Percentiles rank a stretch among this genome's conserved stretches.
phyloP scores from a whole-genome alignment of 2,113 vertebrate genomes.

The Shinisaurus crocodilurus region DNA sequence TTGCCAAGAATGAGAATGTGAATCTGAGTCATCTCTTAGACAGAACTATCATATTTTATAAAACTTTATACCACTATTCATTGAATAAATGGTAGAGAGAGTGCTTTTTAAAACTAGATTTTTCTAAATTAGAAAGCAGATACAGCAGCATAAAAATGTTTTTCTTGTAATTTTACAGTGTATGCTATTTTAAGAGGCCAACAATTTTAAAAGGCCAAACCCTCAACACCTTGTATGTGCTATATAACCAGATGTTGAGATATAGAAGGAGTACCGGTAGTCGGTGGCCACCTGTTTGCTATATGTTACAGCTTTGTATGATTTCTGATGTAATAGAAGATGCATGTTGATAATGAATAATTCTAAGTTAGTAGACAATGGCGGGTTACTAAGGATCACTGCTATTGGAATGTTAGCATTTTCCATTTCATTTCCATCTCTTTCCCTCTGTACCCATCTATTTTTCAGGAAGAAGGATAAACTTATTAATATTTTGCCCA shows the following conservation, averaged over 20 bases:
- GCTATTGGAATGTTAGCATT: slow-evolving; percentile 54
- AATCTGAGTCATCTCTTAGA: neutral
- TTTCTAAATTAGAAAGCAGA: neutral
- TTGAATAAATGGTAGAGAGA: neutral
- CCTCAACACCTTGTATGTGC: slow-evolving; percentile 50
- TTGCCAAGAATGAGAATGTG: neutral
- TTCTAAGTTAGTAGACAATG: slow-evolving; percentile 61
- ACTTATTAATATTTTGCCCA: slow-evolving; percentile 21
- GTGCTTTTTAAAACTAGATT: neutral
- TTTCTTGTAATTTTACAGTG: neutral
- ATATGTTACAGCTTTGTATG: slow-evolving; percentile 59
- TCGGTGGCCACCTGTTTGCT: slow-evolving; percentile 71
- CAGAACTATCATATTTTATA: neutral
- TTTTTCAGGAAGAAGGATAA: slow-evolving; percentile 19
- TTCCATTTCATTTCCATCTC: slow-evolving; percentile 49
- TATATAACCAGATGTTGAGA: slow-evolving; percentile 68
- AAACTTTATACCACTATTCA: neutral
- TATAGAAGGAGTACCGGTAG: slow-evolving; percentile 28
- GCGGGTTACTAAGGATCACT: slow-evolving; percentile 58
- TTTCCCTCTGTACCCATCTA: neutral
- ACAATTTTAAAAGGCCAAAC: neutral
- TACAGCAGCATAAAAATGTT: neutral
- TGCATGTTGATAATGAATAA: slow-evolving; percentile 36
- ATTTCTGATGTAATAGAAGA: slow-evolving; percentile 44
- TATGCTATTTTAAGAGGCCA: neutral